Conservation (phyloP, 2,888 invertebrate genomes). For the Drosophila borealis region DNA sequence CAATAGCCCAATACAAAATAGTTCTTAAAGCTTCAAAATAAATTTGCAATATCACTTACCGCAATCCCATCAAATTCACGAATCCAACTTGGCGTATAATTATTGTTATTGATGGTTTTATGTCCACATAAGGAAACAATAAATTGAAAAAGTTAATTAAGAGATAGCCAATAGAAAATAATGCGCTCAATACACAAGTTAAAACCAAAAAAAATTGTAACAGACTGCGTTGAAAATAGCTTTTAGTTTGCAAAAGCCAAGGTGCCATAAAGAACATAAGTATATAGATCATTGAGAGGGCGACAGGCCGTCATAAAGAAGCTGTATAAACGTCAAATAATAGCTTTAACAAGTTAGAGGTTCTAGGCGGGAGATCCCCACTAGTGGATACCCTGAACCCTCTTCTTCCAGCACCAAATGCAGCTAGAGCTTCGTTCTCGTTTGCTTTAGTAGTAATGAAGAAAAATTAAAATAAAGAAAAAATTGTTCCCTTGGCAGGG, state of each 20-base stretch:
- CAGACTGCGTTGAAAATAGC: background rate
- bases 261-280: slow-evolving; percentile 55
- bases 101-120: background rate
- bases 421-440: too few species aligned
- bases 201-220: slow-evolving; percentile 20
- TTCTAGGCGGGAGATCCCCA: too few species aligned
- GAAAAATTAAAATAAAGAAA: too few species aligned
- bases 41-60: slow-evolving; percentile 20
- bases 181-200: too few species aligned
- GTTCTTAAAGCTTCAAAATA: background rate
- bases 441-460: too few species aligned
- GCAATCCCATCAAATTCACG: slow-evolving; percentile 34
- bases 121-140: background rate
- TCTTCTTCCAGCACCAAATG: too few species aligned
- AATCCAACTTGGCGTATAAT: slow-evolving; percentile 54
- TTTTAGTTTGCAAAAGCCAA: slow-evolving; percentile 37
- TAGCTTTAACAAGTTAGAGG: background rate
- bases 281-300: slow-evolving; percentile 54
- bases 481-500: too few species aligned
- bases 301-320: slow-evolving; percentile 48
- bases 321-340: slow-evolving; percentile 21
- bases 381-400: too few species aligned
- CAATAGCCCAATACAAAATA: slow-evolving; percentile 13
- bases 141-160: slow-evolving; percentile 28
- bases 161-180: slow-evolving; percentile 34